Base-by-base conservation (phyloP, 2,113 vertebrate genomes). In the Engystomops pustulosus region DNA sequence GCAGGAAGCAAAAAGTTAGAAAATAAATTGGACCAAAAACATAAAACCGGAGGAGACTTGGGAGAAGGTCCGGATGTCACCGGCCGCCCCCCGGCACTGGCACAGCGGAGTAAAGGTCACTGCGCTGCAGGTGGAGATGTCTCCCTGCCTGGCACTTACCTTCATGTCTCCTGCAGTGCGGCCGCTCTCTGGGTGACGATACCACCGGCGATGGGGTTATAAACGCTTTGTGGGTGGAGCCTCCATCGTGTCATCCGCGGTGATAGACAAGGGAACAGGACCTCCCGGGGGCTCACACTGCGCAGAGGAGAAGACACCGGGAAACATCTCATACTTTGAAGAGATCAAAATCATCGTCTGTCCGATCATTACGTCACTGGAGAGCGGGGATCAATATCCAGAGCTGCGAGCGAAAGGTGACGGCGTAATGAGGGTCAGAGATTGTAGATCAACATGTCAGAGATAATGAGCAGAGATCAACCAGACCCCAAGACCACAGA, bases 401-500 rank as follows among this genome's bases (percentile, higher is more conserved):
- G 23, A 30, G 70, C 70, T 74, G 70, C 38, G 25, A 74, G 70
- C 44, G 30, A 74, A 74, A 74, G 70, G 70, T 74, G 70, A 74
- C 8, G 44, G 7, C 25, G 1, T 74, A 49, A 74, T 74, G 44
- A 30, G 44, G 44, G n/a, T 72, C 38, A 72, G 23, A 3, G n/a
- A 27, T 17, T 27, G 69, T 72, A 45, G 15, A 72, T 74, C 70
- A 49, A 47, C 5, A 74, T 49, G 70, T 49, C 70, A 74, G 1
- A 4, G 70, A 1, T 74, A 18, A 74, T 49, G 15, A 45, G 38
- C n/a, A 27, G 23, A 44, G 41, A 71, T 4, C 20, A 6, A 11
- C 9, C 20, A 44, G 36, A 49, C 51, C 51, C 51, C 51, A 1
- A 53, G 51, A 4, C 2, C 15, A 11, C 44, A 45, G 44, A 45